Conservation (phyloP, 2,888 invertebrate species). For the Argyresthia goedartella region DNA sequence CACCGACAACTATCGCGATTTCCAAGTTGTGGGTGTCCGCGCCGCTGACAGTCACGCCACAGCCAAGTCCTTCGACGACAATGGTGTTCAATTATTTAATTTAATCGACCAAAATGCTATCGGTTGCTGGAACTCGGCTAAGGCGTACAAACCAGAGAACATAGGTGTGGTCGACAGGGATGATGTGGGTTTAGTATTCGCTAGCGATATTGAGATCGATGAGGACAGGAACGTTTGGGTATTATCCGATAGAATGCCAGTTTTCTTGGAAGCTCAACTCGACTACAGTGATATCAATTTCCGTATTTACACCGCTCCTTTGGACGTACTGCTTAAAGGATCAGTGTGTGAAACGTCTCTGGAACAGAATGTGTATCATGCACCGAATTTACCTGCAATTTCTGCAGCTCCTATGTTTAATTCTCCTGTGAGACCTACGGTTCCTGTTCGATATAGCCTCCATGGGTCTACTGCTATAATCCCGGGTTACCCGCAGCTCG, state of each 20-base stretch:
- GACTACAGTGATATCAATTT: constrained; percentile 85
- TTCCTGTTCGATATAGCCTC: background rate
- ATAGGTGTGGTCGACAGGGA: constrained; percentile 81
- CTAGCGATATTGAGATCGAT: constrained; percentile 84
- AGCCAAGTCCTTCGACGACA: constrained; percentile 79
- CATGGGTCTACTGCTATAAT: background rate
- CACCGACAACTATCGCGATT: constrained; percentile 78
- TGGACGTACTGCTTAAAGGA: constrained; percentile 75
- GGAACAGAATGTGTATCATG: constrained; percentile 10
- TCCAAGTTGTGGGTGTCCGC: constrained; percentile 75
- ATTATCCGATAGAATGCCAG: constrained; percentile 86
- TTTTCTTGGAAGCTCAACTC: constrained; percentile 76
- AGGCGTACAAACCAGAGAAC: constrained; percentile 75
- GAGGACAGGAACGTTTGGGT: constrained; percentile 81
- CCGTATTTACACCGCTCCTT: constrained; percentile 78
- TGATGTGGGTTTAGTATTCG: constrained; percentile 82
- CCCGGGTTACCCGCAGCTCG: background rate
- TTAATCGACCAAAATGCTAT: constrained; percentile 85
- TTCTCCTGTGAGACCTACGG: background rate
- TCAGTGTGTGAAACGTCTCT: constrained; percentile 76
- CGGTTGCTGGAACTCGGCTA: constrained; percentile 83
- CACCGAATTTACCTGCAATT: background rate
- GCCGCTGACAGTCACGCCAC: constrained; percentile 79
- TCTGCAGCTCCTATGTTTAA: background rate
- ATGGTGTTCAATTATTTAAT: constrained; percentile 82